Conservation (phyloP, 2,113 vertebrate species). For the Turdus rufiventris region DNA sequence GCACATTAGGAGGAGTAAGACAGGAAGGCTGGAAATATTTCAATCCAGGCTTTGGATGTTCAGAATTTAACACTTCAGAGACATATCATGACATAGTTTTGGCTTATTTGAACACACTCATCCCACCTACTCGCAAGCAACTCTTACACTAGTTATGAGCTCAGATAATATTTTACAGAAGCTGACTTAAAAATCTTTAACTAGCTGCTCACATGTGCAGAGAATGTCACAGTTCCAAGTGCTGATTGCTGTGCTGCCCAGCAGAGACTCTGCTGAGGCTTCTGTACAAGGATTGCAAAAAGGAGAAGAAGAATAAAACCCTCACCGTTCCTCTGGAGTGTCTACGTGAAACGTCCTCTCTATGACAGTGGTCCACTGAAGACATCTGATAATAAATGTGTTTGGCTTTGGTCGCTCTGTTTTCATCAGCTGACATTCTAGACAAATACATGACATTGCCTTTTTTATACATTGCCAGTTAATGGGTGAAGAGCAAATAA, state of each 20-base stretch:
- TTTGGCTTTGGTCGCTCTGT: slow-evolving; percentile 97
- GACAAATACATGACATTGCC: slow-evolving; percentile 41
- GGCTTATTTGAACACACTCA: slow-evolving; percentile 29
- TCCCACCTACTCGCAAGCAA: background rate
- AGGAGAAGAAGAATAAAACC: background rate
- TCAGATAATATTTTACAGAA: slow-evolving; percentile 19
- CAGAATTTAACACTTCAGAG: slow-evolving; percentile 24
- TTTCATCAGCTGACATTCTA: slow-evolving; percentile 98
- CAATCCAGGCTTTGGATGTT: background rate
- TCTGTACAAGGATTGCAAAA: background rate
- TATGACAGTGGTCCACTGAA: slow-evolving; percentile 98
- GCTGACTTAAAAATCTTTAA: background rate
- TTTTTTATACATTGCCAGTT: background rate
- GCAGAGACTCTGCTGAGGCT: background rate
- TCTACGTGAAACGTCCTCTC: slow-evolving; percentile 97
- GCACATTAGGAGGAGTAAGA: background rate
- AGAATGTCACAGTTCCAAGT: background rate
- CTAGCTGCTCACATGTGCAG: background rate
- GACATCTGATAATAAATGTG: slow-evolving; percentile 97
- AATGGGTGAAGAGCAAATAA: background rate
- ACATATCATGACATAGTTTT: slow-evolving; percentile 13
- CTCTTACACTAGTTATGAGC: background rate
- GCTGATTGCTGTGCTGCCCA: background rate
- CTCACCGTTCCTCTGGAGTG: slow-evolving; percentile 92
- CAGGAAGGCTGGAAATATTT: background rate